A percentile compares a stretch with the other conserved stretches of the same genome.
Evolutionary conservation across 2,113 vertebrate genomes (phyloP).

Genomic region (Ursus arctos): DNA sequence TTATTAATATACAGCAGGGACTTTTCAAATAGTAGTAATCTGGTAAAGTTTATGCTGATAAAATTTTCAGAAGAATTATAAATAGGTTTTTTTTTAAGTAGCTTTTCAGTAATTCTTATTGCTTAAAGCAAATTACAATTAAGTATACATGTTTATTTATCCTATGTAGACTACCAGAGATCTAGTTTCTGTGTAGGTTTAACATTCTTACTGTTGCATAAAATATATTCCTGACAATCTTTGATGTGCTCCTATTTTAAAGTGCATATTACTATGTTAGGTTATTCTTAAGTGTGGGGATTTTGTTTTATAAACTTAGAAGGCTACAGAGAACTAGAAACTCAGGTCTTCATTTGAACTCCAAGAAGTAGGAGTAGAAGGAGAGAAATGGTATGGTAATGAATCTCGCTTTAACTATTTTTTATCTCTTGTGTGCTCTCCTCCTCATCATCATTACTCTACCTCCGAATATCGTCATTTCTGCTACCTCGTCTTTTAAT

Average conservation of each 20-base stretch:
- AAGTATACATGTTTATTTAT: not conserved
- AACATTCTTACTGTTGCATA: not conserved
- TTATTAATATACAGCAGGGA: not conserved
- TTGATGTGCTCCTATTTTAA: not conserved
- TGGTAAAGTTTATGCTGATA: conserved; percentile 32
- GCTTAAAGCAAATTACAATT: not conserved
- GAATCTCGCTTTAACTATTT: not conserved
- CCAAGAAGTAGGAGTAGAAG: not conserved
- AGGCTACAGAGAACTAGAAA: not conserved
- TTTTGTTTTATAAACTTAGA: not conserved
- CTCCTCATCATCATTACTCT: not conserved
- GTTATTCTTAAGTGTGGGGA: not conserved
- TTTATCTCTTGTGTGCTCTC: not conserved
- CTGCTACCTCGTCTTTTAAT: not conserved
- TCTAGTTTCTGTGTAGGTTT: conserved; percentile 1
- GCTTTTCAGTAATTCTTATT: not conserved
- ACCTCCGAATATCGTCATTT: not conserved
- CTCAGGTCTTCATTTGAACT: not conserved
- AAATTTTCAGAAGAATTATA: conserved; percentile 52
- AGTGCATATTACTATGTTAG: not conserved
- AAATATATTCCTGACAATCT: conserved; percentile 39
- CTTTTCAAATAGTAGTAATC: conserved; percentile 37
- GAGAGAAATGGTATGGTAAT: not conserved
- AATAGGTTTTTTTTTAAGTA: not conserved
- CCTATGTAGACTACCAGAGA: not conserved